Evolutionary conservation across 2,888 invertebrate species (phyloP).

Genomic region (Stenchaetothrips biformis): DNA sequence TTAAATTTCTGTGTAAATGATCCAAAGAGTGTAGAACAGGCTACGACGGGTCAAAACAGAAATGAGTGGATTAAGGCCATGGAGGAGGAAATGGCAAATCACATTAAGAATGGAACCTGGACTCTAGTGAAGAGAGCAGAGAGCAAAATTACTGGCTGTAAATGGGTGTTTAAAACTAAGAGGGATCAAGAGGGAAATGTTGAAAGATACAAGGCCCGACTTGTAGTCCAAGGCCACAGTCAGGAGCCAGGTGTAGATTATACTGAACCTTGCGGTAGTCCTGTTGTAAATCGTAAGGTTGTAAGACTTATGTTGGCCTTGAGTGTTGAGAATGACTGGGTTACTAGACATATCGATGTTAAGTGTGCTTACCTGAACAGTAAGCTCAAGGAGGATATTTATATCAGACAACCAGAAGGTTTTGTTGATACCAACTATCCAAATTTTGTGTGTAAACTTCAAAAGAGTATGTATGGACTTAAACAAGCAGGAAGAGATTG

Average conservation of each 20-base stretch:
- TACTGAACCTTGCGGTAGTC: slow-evolving; percentile 40
- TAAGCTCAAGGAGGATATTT: slow-evolving; percentile 40
- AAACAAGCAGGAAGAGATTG: slow-evolving; percentile 43
- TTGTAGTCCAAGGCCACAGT: slow-evolving; percentile 40
- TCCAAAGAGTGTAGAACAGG: neutral
- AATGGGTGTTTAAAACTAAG: slow-evolving; percentile 41
- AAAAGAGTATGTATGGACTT: slow-evolving; percentile 43
- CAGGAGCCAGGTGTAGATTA: slow-evolving; percentile 39
- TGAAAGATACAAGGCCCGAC: slow-evolving; percentile 40
- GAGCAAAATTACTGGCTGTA: slow-evolving; percentile 38
- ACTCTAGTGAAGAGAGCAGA: slow-evolving; percentile 30
- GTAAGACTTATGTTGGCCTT: slow-evolving; percentile 36
- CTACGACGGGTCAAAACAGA: neutral
- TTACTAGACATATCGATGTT: slow-evolving; percentile 40
- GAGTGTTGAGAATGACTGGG: neutral
- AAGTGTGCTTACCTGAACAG: slow-evolving; percentile 42
- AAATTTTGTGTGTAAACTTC: slow-evolving; percentile 40
- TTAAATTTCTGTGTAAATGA: neutral
- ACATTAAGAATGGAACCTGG: slow-evolving; percentile 31
- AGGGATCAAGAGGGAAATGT: slow-evolving; percentile 39
- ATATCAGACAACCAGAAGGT: slow-evolving; percentile 43
- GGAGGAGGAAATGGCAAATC: slow-evolving; percentile 38
- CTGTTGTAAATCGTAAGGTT: slow-evolving; percentile 40
- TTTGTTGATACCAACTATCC: slow-evolving; percentile 38
- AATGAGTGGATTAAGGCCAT: slow-evolving; percentile 37